These are phyloP conservation scores for Centrocercus urophasianus DNA, from an alignment of 2,113 vertebrate species.

Conservation along the genomic window DNA sequence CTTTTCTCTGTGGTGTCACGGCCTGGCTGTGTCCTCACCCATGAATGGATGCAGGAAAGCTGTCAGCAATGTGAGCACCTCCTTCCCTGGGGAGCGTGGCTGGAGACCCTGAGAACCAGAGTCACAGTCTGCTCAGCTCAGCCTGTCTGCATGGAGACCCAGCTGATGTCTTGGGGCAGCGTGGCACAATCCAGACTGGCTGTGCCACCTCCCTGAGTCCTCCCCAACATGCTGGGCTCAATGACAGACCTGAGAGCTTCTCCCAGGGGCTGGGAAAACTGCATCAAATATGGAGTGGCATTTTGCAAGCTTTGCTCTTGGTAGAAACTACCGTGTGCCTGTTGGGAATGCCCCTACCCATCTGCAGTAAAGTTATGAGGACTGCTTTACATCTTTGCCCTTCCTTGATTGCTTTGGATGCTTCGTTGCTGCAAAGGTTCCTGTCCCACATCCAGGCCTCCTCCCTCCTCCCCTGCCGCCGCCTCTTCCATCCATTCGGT, in stretches of 20 bases:
- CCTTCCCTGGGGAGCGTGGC: rapidly evolving
- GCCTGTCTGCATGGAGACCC: not conserved
- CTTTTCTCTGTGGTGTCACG: not conserved
- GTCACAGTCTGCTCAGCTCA: not conserved
- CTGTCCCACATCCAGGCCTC: not conserved
- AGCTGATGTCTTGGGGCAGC: rapidly evolving
- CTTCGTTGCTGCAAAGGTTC: not conserved
- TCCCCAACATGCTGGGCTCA: not conserved
- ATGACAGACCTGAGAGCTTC: slow-evolving; percentile 16
- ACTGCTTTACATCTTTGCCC: not conserved
- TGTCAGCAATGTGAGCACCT: not conserved
- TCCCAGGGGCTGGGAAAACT: not conserved
- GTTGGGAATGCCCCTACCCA: not conserved
- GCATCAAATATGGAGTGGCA: not conserved
- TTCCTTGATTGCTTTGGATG: not conserved
- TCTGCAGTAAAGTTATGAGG: not conserved
- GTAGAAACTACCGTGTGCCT: not conserved
- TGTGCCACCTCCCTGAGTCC: not conserved
- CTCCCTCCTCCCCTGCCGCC: not conserved
- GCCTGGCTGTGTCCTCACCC: not conserved
- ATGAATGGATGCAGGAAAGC: not conserved
- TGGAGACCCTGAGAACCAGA: not conserved
- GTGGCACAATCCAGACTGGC: rapidly evolving
- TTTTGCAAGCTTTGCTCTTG: slow-evolving; percentile 30
- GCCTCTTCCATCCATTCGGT: not conserved